phyloP scores from a whole-genome alignment of 2,797 vertebrate genomes.

The Peromyscus eremicus region DNA sequence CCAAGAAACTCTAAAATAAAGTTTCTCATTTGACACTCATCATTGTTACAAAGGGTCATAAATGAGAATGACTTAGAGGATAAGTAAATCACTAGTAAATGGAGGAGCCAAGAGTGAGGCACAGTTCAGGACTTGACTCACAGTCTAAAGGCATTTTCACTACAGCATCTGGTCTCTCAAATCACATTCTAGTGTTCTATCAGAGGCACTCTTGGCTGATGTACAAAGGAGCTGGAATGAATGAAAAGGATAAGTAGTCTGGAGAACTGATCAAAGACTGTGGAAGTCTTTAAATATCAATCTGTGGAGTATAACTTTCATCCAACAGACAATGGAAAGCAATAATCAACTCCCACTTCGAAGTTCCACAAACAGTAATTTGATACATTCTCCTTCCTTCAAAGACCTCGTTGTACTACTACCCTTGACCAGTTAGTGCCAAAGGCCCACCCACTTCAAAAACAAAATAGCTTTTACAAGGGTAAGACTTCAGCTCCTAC shows the following conservation, averaged over 20 bases:
- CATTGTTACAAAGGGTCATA: neutral
- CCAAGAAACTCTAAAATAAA: slow-evolving; percentile 41
- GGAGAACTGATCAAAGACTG: slow-evolving; percentile 12
- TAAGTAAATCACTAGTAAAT: slow-evolving; percentile 40
- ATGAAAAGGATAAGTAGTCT: slow-evolving; percentile 29
- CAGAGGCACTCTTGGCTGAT: slow-evolving; percentile 5
- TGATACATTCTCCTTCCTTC: slow-evolving; percentile 45
- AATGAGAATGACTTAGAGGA: slow-evolving; percentile 55
- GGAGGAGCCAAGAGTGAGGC: neutral
- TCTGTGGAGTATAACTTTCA: slow-evolving; percentile 50
- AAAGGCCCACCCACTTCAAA: slow-evolving; percentile 32
- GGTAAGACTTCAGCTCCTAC: neutral
- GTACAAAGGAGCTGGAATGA: slow-evolving; percentile 20
- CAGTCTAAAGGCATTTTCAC: neutral
- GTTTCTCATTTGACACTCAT: slow-evolving; percentile 43
- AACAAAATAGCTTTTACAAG: slow-evolving; percentile 67
- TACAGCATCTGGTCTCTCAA: slow-evolving; percentile 18
- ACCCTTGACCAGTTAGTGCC: neutral
- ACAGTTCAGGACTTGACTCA: neutral
- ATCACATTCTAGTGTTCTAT: neutral
- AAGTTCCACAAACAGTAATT: slow-evolving; percentile 38
- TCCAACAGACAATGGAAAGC: slow-evolving; percentile 36
- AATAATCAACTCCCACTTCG: slow-evolving; percentile 39
- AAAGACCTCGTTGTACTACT: slow-evolving; percentile 47
- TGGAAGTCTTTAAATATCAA: slow-evolving; percentile 22